Evolutionary conservation across 2,888 invertebrate species (phyloP).

Genomic region (Pteria penguin): DNA sequence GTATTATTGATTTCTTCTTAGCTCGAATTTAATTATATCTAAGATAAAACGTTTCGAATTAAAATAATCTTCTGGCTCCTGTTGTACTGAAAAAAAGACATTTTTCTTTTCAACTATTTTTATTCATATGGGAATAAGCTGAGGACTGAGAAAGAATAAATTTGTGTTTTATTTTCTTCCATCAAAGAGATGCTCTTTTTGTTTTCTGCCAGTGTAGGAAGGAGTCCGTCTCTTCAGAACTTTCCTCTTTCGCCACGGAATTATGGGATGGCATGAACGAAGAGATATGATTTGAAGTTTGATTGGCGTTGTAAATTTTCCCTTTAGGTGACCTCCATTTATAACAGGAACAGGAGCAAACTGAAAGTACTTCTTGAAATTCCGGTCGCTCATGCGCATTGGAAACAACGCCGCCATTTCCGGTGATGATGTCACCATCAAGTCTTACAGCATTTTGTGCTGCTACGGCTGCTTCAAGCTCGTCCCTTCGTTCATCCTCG

Average conservation of each 20-base stretch:
- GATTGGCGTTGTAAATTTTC: conserved; percentile 81
- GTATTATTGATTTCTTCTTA: no score
- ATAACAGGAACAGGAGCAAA: conserved; percentile 91
- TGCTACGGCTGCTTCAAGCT: conserved; percentile 95
- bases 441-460: conserved; percentile 96
- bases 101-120: no score
- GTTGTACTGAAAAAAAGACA: no score
- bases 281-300: conserved; percentile 82
- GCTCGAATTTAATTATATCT: no score
- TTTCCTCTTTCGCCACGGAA: conserved; percentile 45
- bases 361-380: conserved; percentile 86
- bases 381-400: conserved; percentile 67
- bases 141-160: no score
- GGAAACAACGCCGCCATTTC: conserved; percentile 82
- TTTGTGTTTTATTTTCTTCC: no score
- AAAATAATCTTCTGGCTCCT: no score
- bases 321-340: conserved; percentile 69
- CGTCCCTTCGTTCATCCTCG: conserved; percentile 97
- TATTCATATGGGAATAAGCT: no score
- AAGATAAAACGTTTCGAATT: no score
- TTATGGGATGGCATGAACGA: conserved; percentile 79
- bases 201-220: conserved; percentile 52
- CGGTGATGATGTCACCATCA: conserved; percentile 94
- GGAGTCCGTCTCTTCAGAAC: conserved; percentile 57
- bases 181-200: conserved; percentile 55